Evolutionary conservation across 2,888 invertebrate species (phyloP), one percentile per base, ranked within the genome.

Genomic region (Drosophila formosana): DNA sequence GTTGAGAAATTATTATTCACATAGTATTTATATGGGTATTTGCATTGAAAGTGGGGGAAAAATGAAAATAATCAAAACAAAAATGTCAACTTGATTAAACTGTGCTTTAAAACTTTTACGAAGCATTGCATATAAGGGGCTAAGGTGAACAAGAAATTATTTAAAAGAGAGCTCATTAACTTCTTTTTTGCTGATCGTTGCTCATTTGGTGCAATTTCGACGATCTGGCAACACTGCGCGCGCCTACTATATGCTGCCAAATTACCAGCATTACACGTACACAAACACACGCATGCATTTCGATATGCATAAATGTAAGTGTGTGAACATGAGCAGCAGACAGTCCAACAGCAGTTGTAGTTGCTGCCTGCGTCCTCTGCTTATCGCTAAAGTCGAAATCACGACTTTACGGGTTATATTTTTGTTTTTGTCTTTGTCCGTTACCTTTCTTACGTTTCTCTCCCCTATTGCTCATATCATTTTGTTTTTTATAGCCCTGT

Each of bases 341-440:
- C 69, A 50, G 61, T 64, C 65, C 34, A 11, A n/a, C 34, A 37
- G 34, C 34, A 37, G 37, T 37, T 37, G 37, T n/a, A 11, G 37
- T 7, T 30, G 37, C 56, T 56, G 67, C 55, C 49, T 69, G 71
- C 67, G 55, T 68, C 62, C 58, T 53, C 56, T 72, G 71, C 77
- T 88, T 88, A 83, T 83, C 83, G 85, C 73, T 70, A 65, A 82
- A 88, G 82, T 88, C 83, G 68, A 77, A 79, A 85, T 83, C 83
- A 83, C 88, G 83, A 83, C 85, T 87, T 72, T 66, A 66, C 68
- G 62, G 51, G 51, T 67, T 62, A 70, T 62, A 75, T 73, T 80
- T 37, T 28, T 18, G 18, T 18, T 28, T 37, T 66, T 69, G 50
- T 58, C 64, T 66, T 72, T 64, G 69, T 78, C 62, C 67, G 30